These are phyloP conservation scores for Gasterosteus aculeatus DNA, from an alignment of 2,113 vertebrate genomes.

Conservation along the genomic window DNA sequence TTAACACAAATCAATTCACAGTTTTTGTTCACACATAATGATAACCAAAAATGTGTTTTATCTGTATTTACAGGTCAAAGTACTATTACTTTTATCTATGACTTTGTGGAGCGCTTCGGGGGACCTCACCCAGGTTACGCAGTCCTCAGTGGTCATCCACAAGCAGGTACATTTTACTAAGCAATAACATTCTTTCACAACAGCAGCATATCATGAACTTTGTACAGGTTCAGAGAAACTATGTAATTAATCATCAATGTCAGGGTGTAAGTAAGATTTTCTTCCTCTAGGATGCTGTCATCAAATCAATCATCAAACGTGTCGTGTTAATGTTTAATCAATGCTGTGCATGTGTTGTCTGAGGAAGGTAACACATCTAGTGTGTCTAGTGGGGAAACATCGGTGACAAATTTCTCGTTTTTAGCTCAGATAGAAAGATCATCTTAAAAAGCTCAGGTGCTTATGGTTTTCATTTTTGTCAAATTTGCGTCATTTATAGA, in stretches of 20 bases:
- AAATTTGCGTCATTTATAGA: no score
- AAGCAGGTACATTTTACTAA: constrained; percentile 65
- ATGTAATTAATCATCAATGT: no score
- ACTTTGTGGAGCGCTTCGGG: constrained; percentile 80
- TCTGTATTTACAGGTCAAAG: constrained; percentile 72
- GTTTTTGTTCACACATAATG: background rate
- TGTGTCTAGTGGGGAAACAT: background rate
- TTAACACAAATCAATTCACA: background rate
- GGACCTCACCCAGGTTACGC: constrained; percentile 80
- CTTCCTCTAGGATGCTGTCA: no score
- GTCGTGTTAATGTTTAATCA: no score
- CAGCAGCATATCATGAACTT: no score
- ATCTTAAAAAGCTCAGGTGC: background rate
- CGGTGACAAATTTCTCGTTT: background rate
- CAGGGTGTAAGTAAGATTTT: background rate
- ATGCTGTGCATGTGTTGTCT: no score
- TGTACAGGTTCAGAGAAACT: no score
- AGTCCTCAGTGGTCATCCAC: constrained; percentile 72
- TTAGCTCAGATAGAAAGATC: background rate
- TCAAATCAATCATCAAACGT: no score
- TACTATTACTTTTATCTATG: constrained; percentile 77
- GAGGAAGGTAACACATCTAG: no score
- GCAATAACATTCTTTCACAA: no score
- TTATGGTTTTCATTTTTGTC: background rate
- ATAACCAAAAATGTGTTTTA: background rate